phyloP scores from a whole-genome alignment of 2,888 invertebrate genomes.

The Xestia xanthographa region DNA sequence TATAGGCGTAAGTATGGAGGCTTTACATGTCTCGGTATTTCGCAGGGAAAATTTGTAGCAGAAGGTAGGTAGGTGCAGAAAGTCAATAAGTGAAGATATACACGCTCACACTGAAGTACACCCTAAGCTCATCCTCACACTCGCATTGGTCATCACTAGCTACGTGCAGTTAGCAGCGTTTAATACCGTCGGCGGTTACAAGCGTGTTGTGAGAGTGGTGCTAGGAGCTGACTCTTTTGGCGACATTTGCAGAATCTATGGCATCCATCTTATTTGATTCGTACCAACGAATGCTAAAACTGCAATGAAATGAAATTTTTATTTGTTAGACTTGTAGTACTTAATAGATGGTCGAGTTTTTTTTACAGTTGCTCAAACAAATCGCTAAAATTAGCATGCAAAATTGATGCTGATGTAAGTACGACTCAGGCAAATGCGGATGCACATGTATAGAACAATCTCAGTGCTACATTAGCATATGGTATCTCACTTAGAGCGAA shows the following conservation, averaged over 20 bases:
- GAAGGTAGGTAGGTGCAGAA: conserved; percentile 16
- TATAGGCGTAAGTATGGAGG: conserved; percentile 1
- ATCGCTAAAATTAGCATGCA: no score
- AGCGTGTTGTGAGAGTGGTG: neutral
- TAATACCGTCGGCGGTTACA: neutral
- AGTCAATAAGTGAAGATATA: neutral
- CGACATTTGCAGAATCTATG: neutral
- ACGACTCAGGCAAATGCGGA: neutral
- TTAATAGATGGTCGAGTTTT: no score
- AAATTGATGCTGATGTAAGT: neutral
- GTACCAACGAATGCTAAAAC: neutral
- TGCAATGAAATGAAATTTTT: no score
- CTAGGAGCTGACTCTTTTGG: neutral
- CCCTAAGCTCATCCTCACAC: neutral
- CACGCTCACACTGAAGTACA: neutral
- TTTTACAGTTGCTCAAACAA: no score
- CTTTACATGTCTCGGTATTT: conserved; percentile 31
- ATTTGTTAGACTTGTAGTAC: no score
- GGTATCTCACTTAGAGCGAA: neutral
- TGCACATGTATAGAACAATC: neutral
- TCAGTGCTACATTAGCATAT: neutral
- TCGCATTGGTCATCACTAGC: neutral
- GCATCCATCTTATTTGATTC: neutral
- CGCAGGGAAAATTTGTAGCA: conserved; percentile 40
- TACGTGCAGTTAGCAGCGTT: neutral